Evolutionary conservation across 2,113 vertebrate genomes (phyloP).

Genomic region (Lampris megalopsis): DNA sequence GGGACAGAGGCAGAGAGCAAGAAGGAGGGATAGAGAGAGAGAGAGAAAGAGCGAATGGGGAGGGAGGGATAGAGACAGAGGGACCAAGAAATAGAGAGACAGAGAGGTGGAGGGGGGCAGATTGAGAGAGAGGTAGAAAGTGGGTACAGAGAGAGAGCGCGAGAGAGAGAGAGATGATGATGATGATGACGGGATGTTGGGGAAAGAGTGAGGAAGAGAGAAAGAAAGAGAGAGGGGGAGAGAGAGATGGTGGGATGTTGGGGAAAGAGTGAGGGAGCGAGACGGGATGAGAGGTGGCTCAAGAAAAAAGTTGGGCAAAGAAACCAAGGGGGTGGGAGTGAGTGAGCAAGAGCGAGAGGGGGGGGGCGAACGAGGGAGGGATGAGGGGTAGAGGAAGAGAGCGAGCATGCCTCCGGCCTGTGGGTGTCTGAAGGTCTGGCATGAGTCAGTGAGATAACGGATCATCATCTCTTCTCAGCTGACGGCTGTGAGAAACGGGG

Average conservation of each 20-base stretch:
- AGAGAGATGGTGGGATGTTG: no score
- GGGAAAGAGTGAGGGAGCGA: no score
- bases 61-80: constrained; percentile 35
- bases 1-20: constrained; percentile 39
- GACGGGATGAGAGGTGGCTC: no score
- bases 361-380: neutral
- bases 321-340: no score
- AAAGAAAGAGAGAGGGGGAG: no score
- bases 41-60: neutral
- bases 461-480: constrained; percentile 26
- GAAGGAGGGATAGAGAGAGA: constrained; percentile 35
- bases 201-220: no score
- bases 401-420: neutral
- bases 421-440: constrained; percentile 57
- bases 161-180: no score
- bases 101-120: no score
- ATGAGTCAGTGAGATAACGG: constrained; percentile 55
- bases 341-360: neutral
- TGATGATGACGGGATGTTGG: no score
- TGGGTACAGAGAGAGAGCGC: no score
- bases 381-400: constrained; percentile 10
- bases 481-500: constrained; percentile 39
- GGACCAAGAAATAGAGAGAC: neutral
- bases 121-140: no score
- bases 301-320: no score